Percentiles rank a stretch among this genome's conserved stretches.
Conservation (phyloP, 1,140 invertebrate genomes). For the Ostrea edulis region DNA sequence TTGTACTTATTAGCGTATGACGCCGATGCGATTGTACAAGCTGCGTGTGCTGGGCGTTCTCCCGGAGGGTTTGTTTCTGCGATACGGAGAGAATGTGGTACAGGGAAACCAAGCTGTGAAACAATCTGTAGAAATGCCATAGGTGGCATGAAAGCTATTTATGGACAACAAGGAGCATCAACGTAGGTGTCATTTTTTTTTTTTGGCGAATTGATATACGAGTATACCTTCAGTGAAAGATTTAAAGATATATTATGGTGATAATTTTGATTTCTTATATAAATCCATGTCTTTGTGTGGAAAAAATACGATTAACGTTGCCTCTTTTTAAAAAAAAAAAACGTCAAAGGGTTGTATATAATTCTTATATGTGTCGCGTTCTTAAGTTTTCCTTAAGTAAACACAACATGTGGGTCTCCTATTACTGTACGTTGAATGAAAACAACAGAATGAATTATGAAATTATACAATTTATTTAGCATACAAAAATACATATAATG, state of each 20-base stretch:
- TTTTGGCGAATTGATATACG: not conserved
- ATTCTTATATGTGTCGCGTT: no score
- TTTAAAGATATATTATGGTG: not conserved
- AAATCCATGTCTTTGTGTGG: not conserved
- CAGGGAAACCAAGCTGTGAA: not conserved
- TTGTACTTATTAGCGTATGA: not conserved
- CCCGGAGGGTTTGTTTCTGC: not conserved
- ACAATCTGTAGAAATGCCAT: not conserved
- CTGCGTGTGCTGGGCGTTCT: not conserved
- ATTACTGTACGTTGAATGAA: no score
- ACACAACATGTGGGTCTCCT: no score
- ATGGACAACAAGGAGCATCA: not conserved
- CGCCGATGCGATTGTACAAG: slow-evolving; percentile 9
- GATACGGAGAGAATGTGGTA: not conserved
- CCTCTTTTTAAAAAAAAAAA: not conserved
- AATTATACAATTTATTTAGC: no score
- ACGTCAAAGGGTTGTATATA: not conserved
- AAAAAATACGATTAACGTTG: not conserved
- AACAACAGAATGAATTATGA: no score
- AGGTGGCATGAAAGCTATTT: not conserved
- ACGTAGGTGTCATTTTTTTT: not conserved
- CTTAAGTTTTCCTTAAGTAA: no score
- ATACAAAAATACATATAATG: no score
- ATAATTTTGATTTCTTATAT: not conserved
- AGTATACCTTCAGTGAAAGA: no score